Evolutionary conservation across 1,140 invertebrate species (phyloP).

Genomic region (Gryllus bimaculatus): DNA sequence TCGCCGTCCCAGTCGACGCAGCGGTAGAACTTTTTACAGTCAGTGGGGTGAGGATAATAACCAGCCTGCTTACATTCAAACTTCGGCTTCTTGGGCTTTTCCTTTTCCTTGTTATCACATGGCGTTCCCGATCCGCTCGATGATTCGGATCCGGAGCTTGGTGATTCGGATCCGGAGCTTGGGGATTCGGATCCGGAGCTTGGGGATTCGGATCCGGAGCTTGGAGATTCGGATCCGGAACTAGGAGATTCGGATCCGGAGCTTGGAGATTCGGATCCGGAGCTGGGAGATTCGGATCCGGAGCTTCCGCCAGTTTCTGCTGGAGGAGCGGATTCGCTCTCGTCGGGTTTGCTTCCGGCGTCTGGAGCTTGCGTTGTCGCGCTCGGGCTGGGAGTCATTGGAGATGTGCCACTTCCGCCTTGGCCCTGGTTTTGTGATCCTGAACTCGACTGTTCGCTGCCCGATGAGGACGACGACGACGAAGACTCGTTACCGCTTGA

Average conservation of each 20-base stretch:
- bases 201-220: not conserved
- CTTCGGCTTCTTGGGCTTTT: constrained; percentile 21
- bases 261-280: not conserved
- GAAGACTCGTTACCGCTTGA: not conserved
- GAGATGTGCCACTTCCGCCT: not conserved
- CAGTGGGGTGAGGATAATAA: constrained; percentile 51
- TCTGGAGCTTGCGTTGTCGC: no score
- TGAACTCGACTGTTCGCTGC: not conserved
- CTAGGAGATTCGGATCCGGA: no score
- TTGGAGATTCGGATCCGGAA: not conserved
- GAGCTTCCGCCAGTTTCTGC: no score
- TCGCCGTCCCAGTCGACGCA: constrained; percentile 51
- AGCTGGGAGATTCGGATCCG: not conserved
- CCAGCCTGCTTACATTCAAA: constrained; percentile 44
- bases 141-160: not conserved
- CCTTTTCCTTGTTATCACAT: constrained; percentile 22
- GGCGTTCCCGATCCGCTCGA: constrained; percentile 18
- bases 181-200: not conserved
- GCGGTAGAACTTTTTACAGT: constrained; percentile 61
- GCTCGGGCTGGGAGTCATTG: not conserved
- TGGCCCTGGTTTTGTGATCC: not conserved
- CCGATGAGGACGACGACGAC: not conserved
- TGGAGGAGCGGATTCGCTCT: no score
- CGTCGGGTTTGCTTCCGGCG: no score
- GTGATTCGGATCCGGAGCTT: not conserved